These are phyloP conservation scores for Neomorphus geoffroyi DNA, from an alignment of 2,797 vertebrate genomes.

Conservation along the genomic window DNA sequence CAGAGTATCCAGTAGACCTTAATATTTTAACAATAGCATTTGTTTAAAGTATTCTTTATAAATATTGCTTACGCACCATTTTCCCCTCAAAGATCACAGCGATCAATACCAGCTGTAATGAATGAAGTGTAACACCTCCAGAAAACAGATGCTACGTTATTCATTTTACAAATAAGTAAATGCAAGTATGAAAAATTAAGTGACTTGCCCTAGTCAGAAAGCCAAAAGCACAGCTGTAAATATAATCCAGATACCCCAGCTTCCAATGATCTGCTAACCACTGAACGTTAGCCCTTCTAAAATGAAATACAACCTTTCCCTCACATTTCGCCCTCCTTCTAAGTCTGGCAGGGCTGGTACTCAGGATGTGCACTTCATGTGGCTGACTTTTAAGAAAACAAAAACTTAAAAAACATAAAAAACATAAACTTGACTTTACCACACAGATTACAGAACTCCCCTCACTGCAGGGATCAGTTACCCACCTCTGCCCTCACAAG, in stretches of 20 bases:
- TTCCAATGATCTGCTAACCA: conserved; percentile 30
- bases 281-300: background rate
- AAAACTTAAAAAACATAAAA: background rate
- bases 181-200: conserved; percentile 54
- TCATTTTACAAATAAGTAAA: conserved; percentile 46
- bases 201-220: conserved; percentile 24
- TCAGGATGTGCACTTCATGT: background rate
- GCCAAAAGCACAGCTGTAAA: conserved; percentile 62
- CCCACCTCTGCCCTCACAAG: background rate
- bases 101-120: background rate
- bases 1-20: background rate
- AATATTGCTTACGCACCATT: background rate
- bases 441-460: rapidly evolving
- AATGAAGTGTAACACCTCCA: conserved; percentile 19
- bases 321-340: background rate
- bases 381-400: background rate
- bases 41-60: background rate
- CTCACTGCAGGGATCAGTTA: background rate
- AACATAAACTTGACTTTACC: background rate
- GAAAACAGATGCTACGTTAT: conserved; percentile 34
- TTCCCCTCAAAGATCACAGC: background rate
- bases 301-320: background rate
- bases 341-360: background rate
- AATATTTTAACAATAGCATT: background rate
- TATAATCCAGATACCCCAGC: conserved; percentile 7